These are phyloP conservation scores for Pseudomyrmex concolor DNA, from an alignment of 1,140 invertebrate species.

Conservation along the genomic window DNA sequence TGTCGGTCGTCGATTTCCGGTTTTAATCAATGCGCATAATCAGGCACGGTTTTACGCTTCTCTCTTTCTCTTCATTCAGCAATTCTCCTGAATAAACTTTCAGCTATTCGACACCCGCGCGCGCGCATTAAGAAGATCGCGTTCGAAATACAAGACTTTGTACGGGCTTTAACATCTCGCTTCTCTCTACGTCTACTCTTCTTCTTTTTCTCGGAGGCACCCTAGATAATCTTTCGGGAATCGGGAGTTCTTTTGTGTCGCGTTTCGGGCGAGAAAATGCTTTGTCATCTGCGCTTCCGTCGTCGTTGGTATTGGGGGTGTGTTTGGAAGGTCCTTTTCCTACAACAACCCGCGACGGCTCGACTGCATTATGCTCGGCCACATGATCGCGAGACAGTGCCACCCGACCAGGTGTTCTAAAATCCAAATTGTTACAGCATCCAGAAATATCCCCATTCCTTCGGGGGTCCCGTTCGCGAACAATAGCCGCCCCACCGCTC, in stretches of 20 bases:
- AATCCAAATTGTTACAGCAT: constrained; percentile 79
- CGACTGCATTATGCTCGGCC: constrained; percentile 71
- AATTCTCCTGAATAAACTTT: constrained; percentile 21
- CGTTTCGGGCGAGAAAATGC: constrained; percentile 73
- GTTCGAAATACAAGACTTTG: constrained; percentile 27
- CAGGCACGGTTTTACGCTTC: neutral
- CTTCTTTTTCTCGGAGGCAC: constrained; percentile 31
- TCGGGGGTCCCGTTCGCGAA: constrained; percentile 66
- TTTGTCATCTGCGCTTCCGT: constrained; percentile 83
- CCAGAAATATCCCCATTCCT: constrained; percentile 76
- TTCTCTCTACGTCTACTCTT: constrained; percentile 27
- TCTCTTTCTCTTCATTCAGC: neutral
- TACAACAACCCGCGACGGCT: constrained; percentile 5
- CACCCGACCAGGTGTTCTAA: constrained; percentile 80
- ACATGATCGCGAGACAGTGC: constrained; percentile 65
- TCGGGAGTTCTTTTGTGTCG: constrained; percentile 75
- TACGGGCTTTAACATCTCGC: constrained; percentile 27
- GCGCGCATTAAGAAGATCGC: constrained; percentile 29
- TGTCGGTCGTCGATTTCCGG: constrained; percentile 61
- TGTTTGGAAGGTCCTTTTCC: constrained; percentile 65
- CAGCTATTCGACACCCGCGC: constrained; percentile 57
- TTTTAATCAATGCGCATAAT: constrained; percentile 79
- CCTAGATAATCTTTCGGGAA: constrained; percentile 74
- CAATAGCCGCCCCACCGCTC: constrained; percentile 71
- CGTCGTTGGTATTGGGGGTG: constrained; percentile 77